phyloP scores from a whole-genome alignment of 2,113 vertebrate species.

The Heterotilapia buettikoferi region DNA sequence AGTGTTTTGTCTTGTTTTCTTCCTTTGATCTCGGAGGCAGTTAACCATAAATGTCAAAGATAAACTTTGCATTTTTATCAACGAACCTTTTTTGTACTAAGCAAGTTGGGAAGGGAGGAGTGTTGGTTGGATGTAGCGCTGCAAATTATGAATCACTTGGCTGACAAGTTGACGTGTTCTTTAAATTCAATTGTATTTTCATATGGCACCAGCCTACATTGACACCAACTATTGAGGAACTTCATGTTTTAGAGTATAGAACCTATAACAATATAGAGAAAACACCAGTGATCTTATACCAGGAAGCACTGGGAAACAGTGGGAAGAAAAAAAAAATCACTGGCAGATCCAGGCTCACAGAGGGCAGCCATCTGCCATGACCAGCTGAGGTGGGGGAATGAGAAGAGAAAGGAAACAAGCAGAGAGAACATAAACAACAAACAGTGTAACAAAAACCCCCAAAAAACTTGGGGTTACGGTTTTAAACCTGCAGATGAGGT shows the following conservation, averaged over 20 bases:
- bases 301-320: background rate
- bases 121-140: background rate
- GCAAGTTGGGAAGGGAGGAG: background rate
- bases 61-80: background rate
- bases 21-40: background rate
- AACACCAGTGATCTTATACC: background rate
- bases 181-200: background rate
- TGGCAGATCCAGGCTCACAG: background rate
- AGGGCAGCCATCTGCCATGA: background rate
- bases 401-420: background rate
- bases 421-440: background rate
- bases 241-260: background rate
- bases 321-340: background rate
- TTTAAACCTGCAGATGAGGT: background rate
- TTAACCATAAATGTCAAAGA: background rate
- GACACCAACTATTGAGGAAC: background rate
- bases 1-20: background rate
- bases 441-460: accelerated
- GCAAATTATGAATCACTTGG: background rate
- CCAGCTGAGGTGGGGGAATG: background rate
- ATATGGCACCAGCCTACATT: background rate
- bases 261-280: background rate
- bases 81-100: background rate
- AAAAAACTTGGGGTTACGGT: background rate
- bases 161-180: background rate